Evolutionary conservation across 2,888 invertebrate genomes (phyloP).

Genomic region (Sarcophaga subvicina): DNA sequence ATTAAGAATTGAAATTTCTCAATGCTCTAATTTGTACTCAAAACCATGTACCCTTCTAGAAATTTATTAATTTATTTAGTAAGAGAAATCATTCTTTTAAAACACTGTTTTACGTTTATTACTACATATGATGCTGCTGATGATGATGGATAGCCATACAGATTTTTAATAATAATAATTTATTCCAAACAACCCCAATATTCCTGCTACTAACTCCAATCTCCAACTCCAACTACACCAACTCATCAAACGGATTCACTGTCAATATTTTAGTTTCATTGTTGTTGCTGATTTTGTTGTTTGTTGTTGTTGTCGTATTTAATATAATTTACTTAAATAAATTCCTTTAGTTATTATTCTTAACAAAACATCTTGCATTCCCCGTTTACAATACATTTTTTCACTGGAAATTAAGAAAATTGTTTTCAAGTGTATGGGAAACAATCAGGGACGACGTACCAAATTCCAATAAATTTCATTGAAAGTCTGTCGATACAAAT

Average conservation of each 20-base stretch:
- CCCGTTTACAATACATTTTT: neutral
- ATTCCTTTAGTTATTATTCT: slow-evolving; percentile 59
- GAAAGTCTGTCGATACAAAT: slow-evolving; percentile 71
- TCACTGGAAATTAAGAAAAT: too few relatives aligned
- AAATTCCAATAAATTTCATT: slow-evolving; percentile 43
- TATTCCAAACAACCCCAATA: neutral
- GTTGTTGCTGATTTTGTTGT: neutral
- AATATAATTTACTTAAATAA: slow-evolving; percentile 60
- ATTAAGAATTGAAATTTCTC: too few relatives aligned
- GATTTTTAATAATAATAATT: slow-evolving; percentile 49
- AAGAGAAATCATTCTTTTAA: neutral
- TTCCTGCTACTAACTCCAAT: neutral
- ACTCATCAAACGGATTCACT: neutral
- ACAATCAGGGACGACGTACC: neutral
- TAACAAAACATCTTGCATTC: slow-evolving; percentile 18
- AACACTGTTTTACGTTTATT: neutral
- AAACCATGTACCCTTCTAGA: too few relatives aligned
- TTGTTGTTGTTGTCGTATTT: slow-evolving; percentile 37
- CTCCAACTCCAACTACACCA: neutral
- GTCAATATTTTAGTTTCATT: neutral
- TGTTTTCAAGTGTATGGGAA: neutral
- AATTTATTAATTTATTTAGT: neutral
- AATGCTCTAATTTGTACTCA: too few relatives aligned
- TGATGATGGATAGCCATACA: slow-evolving; percentile 43
- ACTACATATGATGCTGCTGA: neutral